Evolutionary conservation across 2,797 vertebrate species (phyloP), one percentile per base, ranked within the genome.

Genomic region (Tenualosa ilisha): DNA sequence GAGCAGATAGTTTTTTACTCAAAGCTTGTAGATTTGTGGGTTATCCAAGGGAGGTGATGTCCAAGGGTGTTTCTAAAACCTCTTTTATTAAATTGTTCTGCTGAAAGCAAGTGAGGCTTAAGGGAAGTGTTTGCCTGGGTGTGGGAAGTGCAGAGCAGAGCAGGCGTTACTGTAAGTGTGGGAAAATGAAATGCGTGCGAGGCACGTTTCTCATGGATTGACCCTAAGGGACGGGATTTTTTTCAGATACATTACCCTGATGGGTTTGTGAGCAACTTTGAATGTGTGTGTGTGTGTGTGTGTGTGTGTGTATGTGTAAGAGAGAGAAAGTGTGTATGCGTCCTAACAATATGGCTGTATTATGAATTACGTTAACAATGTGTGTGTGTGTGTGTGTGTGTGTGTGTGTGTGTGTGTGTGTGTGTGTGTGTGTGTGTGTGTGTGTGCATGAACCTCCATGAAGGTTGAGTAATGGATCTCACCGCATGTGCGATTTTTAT

Each of bases 391-490:
- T 53, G 49, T 43, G 83, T 40, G 49, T 75, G 75, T 84, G 53
- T 59, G 85, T 81, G 26, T 46, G 37, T 82, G 26, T 83, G 81
- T n/a, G n/a, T n/a, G n/a, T n/a, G n/a, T n/a, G n/a, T n/a, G n/a
- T 79, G 63, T 26, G 63, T 20, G 17, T 9, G 54, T 15, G n/a
- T 59, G 49, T 75, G 75, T 84, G 53, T 59, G 85, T 81, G 26
- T 46, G 37, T 82, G 26, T 83, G 81, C 68, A 83, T 85, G 26
- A 81, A 82, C 37, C 83, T 51, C 15, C 46, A 17, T 65, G 9
- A 79, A 31, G 81, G 85, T 63, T 63, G 22, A 72, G 72, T 63
- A 85, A 54, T 46, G 81, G 65, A 85, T 75, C 53, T 84, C 68
- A 72, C 46, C 24, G 4, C 50, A 79, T 59, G 72, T 79, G 37